Evolutionary conservation across 2,797 vertebrate species (phyloP).

Genomic region (Microchirus variegatus): DNA sequence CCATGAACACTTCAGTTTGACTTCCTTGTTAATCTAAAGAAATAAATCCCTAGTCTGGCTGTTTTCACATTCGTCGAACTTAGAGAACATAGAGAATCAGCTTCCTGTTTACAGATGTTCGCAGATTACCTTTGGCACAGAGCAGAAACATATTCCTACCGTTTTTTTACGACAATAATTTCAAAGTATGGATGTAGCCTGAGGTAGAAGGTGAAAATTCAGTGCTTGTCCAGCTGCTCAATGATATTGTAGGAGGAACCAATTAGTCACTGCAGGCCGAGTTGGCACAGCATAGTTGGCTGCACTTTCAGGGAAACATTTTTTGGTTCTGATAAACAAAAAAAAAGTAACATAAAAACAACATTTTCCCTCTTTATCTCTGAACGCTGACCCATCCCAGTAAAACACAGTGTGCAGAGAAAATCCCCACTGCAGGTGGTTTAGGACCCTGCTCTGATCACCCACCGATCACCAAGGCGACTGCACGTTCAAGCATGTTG

Average conservation of each 20-base stretch:
- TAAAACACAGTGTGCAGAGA: constrained; percentile 17
- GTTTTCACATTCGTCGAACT: no score
- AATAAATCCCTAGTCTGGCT: no score
- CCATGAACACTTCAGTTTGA: no score
- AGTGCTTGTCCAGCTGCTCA: background rate
- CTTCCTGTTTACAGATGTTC: no score
- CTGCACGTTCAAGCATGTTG: constrained; percentile 67
- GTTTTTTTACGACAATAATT: no score
- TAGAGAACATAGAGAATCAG: no score
- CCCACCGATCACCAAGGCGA: constrained; percentile 66
- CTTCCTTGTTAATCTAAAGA: no score
- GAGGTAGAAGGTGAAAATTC: no score
- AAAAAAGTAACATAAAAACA: constrained; percentile 44
- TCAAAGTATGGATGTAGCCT: no score
- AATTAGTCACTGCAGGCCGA: background rate
- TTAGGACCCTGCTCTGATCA: constrained; percentile 48
- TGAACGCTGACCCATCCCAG: constrained; percentile 27
- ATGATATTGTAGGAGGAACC: background rate
- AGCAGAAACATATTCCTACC: no score
- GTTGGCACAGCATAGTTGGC: background rate
- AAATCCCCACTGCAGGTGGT: constrained; percentile 57
- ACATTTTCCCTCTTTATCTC: constrained; percentile 11
- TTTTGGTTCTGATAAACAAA: constrained; percentile 38
- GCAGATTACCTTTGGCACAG: no score
- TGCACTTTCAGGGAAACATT: background rate